Conservation (phyloP, 2,113 vertebrate species). For the Zosterops pallidus region DNA sequence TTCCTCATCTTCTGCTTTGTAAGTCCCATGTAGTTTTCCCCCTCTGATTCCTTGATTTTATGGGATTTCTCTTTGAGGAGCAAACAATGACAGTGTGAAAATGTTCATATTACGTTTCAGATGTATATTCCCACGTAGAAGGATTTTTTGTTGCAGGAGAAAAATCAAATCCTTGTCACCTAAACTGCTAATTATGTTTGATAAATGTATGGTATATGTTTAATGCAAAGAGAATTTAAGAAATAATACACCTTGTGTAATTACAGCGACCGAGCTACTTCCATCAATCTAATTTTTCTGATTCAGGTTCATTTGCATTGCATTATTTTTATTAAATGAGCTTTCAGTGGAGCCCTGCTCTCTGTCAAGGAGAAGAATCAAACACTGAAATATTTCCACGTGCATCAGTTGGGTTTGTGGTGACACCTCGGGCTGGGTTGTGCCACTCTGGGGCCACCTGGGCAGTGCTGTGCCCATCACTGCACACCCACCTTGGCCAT, state of each 20-base stretch:
- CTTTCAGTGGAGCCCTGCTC: constrained; percentile 61
- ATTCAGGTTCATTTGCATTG: constrained; percentile 77
- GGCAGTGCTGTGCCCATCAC: background rate
- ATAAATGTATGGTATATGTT: constrained; percentile 81
- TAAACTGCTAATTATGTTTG: constrained; percentile 85
- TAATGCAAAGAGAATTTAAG: constrained; percentile 81
- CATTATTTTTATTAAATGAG: constrained; percentile 81
- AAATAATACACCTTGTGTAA: constrained; percentile 82
- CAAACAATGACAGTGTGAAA: constrained; percentile 58
- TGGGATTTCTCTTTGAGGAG: constrained; percentile 50
- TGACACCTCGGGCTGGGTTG: background rate
- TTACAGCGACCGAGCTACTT: constrained; percentile 75
- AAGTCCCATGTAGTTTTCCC: constrained; percentile 5
- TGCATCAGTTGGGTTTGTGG: background rate
- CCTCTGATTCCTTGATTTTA: background rate
- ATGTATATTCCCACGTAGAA: constrained; percentile 57
- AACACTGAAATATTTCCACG: background rate
- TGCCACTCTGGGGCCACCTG: background rate
- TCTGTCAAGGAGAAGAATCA: constrained; percentile 39
- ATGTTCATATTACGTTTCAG: constrained; percentile 51
- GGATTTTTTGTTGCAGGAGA: constrained; percentile 74
- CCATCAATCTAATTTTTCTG: constrained; percentile 80
- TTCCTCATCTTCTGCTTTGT: constrained; percentile 16
- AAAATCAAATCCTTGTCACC: constrained; percentile 85
- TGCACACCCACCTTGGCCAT: no score